Base-by-base conservation (phyloP, 2,888 invertebrate genomes). In the Ptychoptera contaminata region DNA sequence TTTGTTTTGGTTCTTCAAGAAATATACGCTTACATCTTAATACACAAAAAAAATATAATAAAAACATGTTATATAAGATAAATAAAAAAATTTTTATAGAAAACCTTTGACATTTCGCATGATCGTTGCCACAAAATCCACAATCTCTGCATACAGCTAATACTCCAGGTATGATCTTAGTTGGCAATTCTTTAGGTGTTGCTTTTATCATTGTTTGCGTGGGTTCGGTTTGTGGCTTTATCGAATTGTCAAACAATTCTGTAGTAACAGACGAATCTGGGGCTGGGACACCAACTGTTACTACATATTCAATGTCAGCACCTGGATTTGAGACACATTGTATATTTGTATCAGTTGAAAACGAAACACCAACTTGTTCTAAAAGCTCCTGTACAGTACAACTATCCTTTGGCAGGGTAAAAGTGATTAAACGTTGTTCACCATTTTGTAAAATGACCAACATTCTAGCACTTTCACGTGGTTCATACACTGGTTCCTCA, bases 301-400 rank as follows among this genome's bases (percentile, higher is more conserved):
- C 84, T 50, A 84, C 77, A 58, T 83, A 84, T 61, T 85, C 82
- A 52, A 85, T 81, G 55, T 81, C 82, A 54, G 78, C 75, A 37
- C 75, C 74, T 31, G 79, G 77, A 56, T 82, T 79, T 57, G 79
- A 76, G 52, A 79, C 78, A 56, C 83, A 78, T 55, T 80, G 79
- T 54, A 85, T 82, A 50, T 74, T 73, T 9, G 82, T 82, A 46
- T 77, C 77, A 44, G 73, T 71, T 42, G 77, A 73, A 56, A 82
- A 79, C 40, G 77, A 74, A 54, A 85, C 81, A 48, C 58, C 60
- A 53, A 80, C 81, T 72, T 85, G 84, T 59, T 84, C 84, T 47
- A 85, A 65, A 51, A 85, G 76, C 67, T 85, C 84, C 60, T 82
- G 80, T 44, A 85, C 79, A 0, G 84, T 84, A 62, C 85, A 85